Base-by-base conservation (phyloP, 2,113 vertebrate species). In the Hydrolagus affinis region DNA sequence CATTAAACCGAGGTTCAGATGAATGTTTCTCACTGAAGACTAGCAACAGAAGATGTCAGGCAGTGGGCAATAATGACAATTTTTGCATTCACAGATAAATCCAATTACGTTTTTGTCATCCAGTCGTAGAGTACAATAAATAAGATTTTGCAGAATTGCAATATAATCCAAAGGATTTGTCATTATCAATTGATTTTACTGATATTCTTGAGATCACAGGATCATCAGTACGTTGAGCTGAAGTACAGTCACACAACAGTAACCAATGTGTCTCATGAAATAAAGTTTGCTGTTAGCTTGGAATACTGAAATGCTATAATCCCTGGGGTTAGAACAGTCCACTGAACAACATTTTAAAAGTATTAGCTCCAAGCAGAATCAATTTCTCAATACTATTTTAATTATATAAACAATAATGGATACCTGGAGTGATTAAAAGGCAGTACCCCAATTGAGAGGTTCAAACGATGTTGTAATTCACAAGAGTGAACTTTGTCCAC, bases 11-110 rank as follows among this genome's bases (percentile, higher is more conserved):
- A 44, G 44, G 44, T 44, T 44, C 44, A 44, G 44, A 44, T 44
- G 44, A 6, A 44, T 6, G 44, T 78, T 12, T n/a, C 57, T 25
- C 14, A 25, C 25, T 78, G 57, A 28, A 15, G 12, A 59, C n/a
- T 25, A n/a, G 23, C 57, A 78, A 6, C 75, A 77, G 32, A 44
- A 23, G 10, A 77, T 77, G 75, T 77, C 56, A 77, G 75, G 25
- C 57, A 77, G 8, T 14, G 25, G 57, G 56, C 76, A 78, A 78
- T 62, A 78, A 78, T 62, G 75, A 77, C 60, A 78, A 60, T 59
- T 8, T 25, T 23, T 62, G 17, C 9, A n/a, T 78, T 62, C 59
- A 25, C 6, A 2, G n/a, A 12, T 78, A 23, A 78, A 25, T 25
- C 59, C 57, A 28, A 62, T 78, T 56, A 62, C 25, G 23, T 59